Base-by-base conservation (phyloP, 2,113 vertebrate species). In the Narcine bancroftii region DNA sequence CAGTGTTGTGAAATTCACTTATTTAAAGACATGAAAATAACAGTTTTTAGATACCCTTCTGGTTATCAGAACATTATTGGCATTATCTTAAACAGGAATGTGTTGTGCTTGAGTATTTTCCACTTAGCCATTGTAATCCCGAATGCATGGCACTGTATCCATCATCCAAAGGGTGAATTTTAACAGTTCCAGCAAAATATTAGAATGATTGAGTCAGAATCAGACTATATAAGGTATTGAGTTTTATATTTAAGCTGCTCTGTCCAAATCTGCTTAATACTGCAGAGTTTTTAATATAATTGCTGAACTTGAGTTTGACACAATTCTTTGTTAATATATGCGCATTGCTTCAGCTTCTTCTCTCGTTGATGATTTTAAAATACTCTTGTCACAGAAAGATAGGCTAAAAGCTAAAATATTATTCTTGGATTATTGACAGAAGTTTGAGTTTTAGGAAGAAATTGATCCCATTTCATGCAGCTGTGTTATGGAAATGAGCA, bases 381-480 rank as follows among this genome's bases (percentile, higher is more conserved):
- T 63, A 39, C n/a, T 53, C 19, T 0, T 60, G 53, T 87, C 15
- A 60, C 53, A 87, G 53, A 83, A 50, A 53, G 7, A 87, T 19
- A 36, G 33, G n/a, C 33, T 87, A 87, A 87, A 60, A 60, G 53
- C 53, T 63, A 19, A 60, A 87, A 10, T 60, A 87, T 87, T 87
- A 87, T 87, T 85, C 53, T 85, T 87, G 81, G 81, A 85, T 87
- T 87, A 36, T 29, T 60, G 53, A n/a, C 81, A 87, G 81, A 60
- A 19, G 15, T 87, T n/a, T 33, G 53, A 60, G 33, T 36, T 87
- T 53, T n/a, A 87, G 56, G 33, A 87, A 56, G 33, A 87, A 60
- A 87, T 87, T 60, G 56, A 53, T 21, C 53, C 81, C 53, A 87
- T 63, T 87, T 87, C 13, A 36, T n/a, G 81, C 81, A 87, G 33